Conservation (phyloP, 1,140 invertebrate species). For the Caenorhabditis elegans region WBcel235 BX284603.4:5977501-5978000, state of each 20-base stretch:
- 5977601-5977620: too few relatives aligned
- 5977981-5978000: constrained; percentile 66
- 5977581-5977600: too few relatives aligned
- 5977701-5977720: constrained; percentile 67
- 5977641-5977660: too few relatives aligned
- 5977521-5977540: too few relatives aligned
- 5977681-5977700: constrained; percentile 33
- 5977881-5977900: constrained; percentile 47
- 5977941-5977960: constrained; percentile 98
- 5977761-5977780: constrained; percentile 78
- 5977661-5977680: too few relatives aligned
- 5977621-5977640: too few relatives aligned
- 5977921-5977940: constrained; percentile 95
- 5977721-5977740: constrained; percentile 78
- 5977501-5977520: too few relatives aligned
- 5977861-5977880: constrained; percentile 57
- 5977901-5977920: constrained; percentile 82
- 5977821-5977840: constrained; percentile 64
- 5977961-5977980: constrained; percentile 87
- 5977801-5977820: constrained; percentile 56
- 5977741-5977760: constrained; percentile 90
- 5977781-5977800: constrained; percentile 47
- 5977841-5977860: constrained; percentile 63
- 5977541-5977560: too few relatives aligned
- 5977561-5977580: too few relatives aligned